Conservation (phyloP, 2,888 invertebrate genomes). For the Strigamia maritima region DNA sequence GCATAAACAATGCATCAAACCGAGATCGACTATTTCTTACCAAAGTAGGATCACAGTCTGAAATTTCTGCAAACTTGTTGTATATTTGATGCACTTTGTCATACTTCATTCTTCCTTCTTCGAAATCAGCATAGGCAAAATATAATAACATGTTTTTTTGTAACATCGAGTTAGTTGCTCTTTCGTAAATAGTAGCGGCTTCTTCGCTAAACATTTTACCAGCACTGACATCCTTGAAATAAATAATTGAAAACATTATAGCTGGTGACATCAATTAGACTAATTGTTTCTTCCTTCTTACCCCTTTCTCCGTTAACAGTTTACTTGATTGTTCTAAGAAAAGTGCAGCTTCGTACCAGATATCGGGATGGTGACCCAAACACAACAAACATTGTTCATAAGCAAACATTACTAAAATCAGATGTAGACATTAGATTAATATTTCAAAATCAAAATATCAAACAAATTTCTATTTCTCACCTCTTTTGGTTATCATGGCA, state of each 20-base stretch:
- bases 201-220: constrained; percentile 91
- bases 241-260: not conserved
- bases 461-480: constrained; percentile 45
- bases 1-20: not conserved
- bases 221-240: constrained; percentile 79
- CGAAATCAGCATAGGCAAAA: constrained; percentile 98
- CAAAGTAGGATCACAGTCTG: constrained; percentile 91
- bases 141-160: constrained; percentile 89
- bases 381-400: constrained; percentile 96
- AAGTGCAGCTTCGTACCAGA: constrained; percentile 98
- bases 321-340: constrained; percentile 94
- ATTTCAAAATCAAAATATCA: not conserved
- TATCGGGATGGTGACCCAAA: constrained; percentile 94
- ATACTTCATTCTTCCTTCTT: constrained; percentile 92
- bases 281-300: constrained; percentile 54
- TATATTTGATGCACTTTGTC: constrained; percentile 96
- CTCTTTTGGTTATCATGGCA: constrained; percentile 79
- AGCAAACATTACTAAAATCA: constrained; percentile 82
- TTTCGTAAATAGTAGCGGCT: constrained; percentile 89
- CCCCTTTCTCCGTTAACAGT: constrained; percentile 89
- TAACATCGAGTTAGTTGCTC: constrained; percentile 83
- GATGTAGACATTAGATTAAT: not conserved
- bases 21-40: constrained; percentile 58
- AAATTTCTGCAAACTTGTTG: constrained; percentile 80
- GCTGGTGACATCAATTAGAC: not conserved